phyloP scores from a whole-genome alignment of 2,888 invertebrate genomes.

The Odontocolon sp. region DNA sequence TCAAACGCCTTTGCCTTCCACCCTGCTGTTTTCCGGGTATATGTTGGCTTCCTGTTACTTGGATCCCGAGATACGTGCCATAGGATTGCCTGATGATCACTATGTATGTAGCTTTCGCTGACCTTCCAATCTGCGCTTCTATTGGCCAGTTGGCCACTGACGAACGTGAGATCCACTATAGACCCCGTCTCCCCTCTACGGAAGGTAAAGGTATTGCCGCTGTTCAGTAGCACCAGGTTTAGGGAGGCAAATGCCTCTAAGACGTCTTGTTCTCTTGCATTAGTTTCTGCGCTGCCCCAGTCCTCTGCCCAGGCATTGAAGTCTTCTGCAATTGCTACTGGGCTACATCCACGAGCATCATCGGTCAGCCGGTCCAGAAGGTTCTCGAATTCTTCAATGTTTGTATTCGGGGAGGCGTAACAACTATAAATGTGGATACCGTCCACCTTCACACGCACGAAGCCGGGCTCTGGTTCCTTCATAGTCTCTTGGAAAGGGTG shows the following conservation, averaged over 20 bases:
- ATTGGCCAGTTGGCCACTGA: no score
- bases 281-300: constrained; percentile 60
- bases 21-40: no score
- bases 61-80: no score
- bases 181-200: constrained; percentile 38
- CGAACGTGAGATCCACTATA: constrained; percentile 36
- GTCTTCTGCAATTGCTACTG: no score
- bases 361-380: constrained; percentile 44
- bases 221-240: constrained; percentile 45
- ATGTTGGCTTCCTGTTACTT: no score
- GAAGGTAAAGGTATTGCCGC: constrained; percentile 50
- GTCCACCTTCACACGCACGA: constrained; percentile 25
- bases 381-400: constrained; percentile 33
- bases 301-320: constrained; percentile 47
- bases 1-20: no score
- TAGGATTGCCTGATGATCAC: no score
- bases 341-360: constrained; percentile 37
- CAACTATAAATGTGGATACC: constrained; percentile 20
- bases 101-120: no score
- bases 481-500: constrained; percentile 38
- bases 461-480: background rate
- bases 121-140: no score
- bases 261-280: constrained; percentile 47
- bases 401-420: constrained; percentile 11
- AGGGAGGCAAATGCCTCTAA: constrained; percentile 37